Evolutionary conservation across 2,888 invertebrate genomes (phyloP), one percentile per base, ranked within the genome.

Genomic region (Lasioglossum villosulum): DNA sequence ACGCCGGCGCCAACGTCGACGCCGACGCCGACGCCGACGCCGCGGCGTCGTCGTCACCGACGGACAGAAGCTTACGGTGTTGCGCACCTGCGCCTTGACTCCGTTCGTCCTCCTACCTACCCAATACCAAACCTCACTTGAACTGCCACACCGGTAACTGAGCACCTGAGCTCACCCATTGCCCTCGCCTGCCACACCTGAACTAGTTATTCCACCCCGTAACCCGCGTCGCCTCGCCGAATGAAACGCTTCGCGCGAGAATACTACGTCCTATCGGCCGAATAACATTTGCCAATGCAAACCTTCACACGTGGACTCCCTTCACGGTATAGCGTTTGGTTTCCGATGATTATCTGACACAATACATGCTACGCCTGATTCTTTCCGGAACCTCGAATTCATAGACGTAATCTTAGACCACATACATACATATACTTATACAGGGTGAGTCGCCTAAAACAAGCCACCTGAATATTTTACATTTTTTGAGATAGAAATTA

Each of bases 31-130:
- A 39, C 39, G 39, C 12, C 42, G 42, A 0, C 87, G 87, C 95
- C 94, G 95, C 90, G 87, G 78, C 87, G 87, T 95, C 94, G 95
- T 95, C 95, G 95, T 96, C 68, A 37, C 68, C 68, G 68, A 68
- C 68, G 93, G 93, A 95, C 92, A 95, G 95, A 93, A 96, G 94
- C 94, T 52, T 96, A 92, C 66, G 66, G 59, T 80, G 75, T 80
- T 86, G 95, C 96, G 52, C 52, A 96, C 96, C 91, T 90, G 92
- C 91, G 91, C 91, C 84, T 83, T 88, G 77, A 39, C 27, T n/a
- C 34, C 48, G 27, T n/a, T 66, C 77, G 66, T 77, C 80, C 79
- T 82, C 82, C 52, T 52, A 52, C 10, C 83, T 78, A 80, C 78
- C 48, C 82, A 42, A 83, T 78, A 77, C 71, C 77, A 23, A 34